phyloP scores from a whole-genome alignment of 1,140 invertebrate genomes.

The Drosophila subpulchrella region DNA sequence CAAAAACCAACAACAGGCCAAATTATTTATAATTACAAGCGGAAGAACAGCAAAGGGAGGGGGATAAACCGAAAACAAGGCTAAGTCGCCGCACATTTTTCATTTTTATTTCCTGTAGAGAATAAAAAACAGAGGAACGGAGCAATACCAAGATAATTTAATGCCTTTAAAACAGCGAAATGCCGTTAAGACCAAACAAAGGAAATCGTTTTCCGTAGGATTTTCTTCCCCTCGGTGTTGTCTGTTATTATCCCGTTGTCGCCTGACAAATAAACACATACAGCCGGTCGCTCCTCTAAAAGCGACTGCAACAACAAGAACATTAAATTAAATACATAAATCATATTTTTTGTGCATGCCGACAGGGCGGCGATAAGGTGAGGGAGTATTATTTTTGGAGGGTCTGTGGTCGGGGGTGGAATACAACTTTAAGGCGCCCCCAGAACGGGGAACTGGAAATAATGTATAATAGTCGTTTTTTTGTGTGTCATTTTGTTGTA shows the following conservation, averaged over 20 bases:
- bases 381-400: conserved; percentile 15
- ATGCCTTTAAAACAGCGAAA: conserved; percentile 80
- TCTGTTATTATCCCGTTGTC: conserved; percentile 79
- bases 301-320: conserved; percentile 53
- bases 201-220: conserved; percentile 40
- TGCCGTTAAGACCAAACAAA: conserved; percentile 71
- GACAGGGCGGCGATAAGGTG: conserved; percentile 51
- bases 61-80: conserved; percentile 25
- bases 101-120: conserved; percentile 61
- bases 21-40: conserved; percentile 77
- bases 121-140: conserved; percentile 11
- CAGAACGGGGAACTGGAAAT: conserved; percentile 19
- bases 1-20: conserved; percentile 34
- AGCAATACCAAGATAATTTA: conserved; percentile 64
- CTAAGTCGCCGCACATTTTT: conserved; percentile 69
- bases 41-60: conserved; percentile 3
- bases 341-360: conserved; percentile 70
- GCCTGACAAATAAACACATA: conserved; percentile 79
- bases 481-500: conserved; percentile 50
- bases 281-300: conserved; percentile 45
- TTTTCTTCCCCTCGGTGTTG: conserved; percentile 30
- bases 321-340: conserved; percentile 83
- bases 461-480: conserved; percentile 25
- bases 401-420: neutral
- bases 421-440: conserved; percentile 30